Evolutionary conservation across 2,888 invertebrate genomes (phyloP).

Genomic region (Acleris cristana): DNA sequence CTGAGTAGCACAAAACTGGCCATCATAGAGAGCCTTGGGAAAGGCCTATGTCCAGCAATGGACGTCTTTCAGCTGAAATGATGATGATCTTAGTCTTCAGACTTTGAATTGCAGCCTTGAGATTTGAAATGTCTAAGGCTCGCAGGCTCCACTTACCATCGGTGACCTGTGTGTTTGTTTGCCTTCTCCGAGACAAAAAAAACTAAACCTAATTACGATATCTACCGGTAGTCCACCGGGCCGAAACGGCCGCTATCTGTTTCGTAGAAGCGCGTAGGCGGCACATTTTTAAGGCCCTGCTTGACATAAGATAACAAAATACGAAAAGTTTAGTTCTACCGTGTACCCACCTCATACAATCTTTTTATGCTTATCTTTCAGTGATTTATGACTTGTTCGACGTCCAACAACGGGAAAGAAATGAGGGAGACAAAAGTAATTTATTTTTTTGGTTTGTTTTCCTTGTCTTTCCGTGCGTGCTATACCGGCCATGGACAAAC

Average conservation of each 20-base stretch:
- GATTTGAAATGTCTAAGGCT: too few relatives aligned
- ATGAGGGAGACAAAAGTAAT: conserved; percentile 83
- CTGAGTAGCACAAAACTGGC: too few relatives aligned
- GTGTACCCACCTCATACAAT: conserved; percentile 82
- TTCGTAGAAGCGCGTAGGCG: conserved; percentile 73
- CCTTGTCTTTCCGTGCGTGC: conserved; percentile 80
- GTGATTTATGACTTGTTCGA: conserved; percentile 82
- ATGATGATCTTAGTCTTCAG: too few relatives aligned
- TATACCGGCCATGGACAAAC: conserved; percentile 77
- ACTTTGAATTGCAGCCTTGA: too few relatives aligned
- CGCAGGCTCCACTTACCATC: too few relatives aligned
- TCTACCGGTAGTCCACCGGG: neutral
- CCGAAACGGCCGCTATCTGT: conserved; percentile 48
- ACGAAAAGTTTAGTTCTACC: conserved; percentile 82
- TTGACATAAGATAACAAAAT: conserved; percentile 78
- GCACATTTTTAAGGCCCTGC: conserved; percentile 66
- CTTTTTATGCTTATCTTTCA: conserved; percentile 84
- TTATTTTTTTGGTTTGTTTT: conserved; percentile 83
- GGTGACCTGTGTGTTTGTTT: too few relatives aligned
- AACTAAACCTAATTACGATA: neutral
- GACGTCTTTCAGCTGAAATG: too few relatives aligned
- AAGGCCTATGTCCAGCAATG: too few relatives aligned
- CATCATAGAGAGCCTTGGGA: too few relatives aligned
- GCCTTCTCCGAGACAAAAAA: too few relatives aligned
- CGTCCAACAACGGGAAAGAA: conserved; percentile 82